Percentiles rank a stretch among this genome's conserved stretches.
Evolutionary conservation across 2,888 invertebrate species (phyloP).

Genomic region (Cremastinae sp.): DNA sequence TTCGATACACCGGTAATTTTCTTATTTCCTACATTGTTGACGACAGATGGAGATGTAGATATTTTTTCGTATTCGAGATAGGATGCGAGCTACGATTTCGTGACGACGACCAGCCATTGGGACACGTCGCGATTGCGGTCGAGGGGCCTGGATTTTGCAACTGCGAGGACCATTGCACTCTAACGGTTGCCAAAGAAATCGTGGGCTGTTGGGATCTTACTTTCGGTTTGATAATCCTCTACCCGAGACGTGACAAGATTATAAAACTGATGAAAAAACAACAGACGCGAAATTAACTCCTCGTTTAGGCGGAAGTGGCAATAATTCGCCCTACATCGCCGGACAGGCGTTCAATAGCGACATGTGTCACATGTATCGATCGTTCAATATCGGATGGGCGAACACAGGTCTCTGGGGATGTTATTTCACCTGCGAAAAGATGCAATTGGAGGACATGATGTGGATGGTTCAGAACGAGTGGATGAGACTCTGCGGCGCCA

Average conservation of each 20-base stretch:
- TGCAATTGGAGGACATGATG: constrained; percentile 75
- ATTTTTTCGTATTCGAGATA: not conserved
- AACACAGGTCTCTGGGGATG: constrained; percentile 81
- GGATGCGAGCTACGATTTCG: constrained; percentile 75
- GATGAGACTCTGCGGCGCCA: constrained; percentile 78
- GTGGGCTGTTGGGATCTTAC: constrained; percentile 80
- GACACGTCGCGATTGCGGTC: constrained; percentile 80
- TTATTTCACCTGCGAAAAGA: constrained; percentile 77
- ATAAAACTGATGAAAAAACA: not conserved
- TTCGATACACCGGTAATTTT: constrained; percentile 57
- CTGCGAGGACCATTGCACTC: constrained; percentile 74
- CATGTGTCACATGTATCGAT: constrained; percentile 79
- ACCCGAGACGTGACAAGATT: not conserved
- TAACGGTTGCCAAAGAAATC: constrained; percentile 78
- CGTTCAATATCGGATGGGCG: constrained; percentile 80
- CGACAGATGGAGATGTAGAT: not conserved
- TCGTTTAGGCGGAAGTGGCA: constrained; percentile 70
- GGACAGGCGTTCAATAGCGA: constrained; percentile 66
- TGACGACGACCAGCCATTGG: constrained; percentile 80
- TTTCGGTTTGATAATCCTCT: constrained; percentile 60
- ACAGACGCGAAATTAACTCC: not conserved
- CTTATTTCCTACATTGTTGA: no score
- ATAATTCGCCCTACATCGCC: constrained; percentile 75
- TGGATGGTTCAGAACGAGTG: constrained; percentile 78
- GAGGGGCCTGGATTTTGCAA: constrained; percentile 80